phyloP scores from a whole-genome alignment of 2,113 vertebrate genomes.

The Misgurnus anguillicaudatus region DNA sequence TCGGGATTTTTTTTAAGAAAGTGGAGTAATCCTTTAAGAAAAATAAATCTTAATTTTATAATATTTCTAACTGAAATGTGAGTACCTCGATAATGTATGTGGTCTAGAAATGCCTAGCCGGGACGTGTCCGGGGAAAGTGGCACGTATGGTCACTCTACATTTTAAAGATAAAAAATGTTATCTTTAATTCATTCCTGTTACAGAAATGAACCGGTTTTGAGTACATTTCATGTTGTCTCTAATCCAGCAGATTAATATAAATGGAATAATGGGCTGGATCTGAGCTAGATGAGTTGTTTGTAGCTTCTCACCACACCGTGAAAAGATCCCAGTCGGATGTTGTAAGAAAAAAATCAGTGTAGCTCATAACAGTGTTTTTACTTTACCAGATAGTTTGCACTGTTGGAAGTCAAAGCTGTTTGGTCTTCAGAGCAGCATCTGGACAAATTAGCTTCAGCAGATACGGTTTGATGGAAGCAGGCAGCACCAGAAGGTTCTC shows the following conservation, averaged over 20 bases:
- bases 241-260: conserved; percentile 30
- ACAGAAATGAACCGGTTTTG: too few relatives aligned
- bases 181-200: too few relatives aligned
- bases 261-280: neutral
- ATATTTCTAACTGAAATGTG: too few relatives aligned
- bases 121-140: too few relatives aligned
- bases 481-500: neutral
- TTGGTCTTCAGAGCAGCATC: neutral
- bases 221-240: neutral
- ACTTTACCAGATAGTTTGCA: neutral
- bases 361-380: neutral
- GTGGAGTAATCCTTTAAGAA: too few relatives aligned
- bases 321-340: neutral
- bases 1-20: too few relatives aligned
- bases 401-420: neutral
- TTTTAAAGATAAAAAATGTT: too few relatives aligned
- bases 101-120: too few relatives aligned
- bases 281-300: neutral
- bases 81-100: too few relatives aligned
- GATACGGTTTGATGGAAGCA: neutral
- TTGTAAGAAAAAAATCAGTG: neutral
- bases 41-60: too few relatives aligned
- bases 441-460: conserved; percentile 1
- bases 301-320: neutral
- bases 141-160: too few relatives aligned